Evolutionary conservation across 2,888 invertebrate species (phyloP), one percentile per base, ranked within the genome.

Genomic region (Itoplectis maculator): DNA sequence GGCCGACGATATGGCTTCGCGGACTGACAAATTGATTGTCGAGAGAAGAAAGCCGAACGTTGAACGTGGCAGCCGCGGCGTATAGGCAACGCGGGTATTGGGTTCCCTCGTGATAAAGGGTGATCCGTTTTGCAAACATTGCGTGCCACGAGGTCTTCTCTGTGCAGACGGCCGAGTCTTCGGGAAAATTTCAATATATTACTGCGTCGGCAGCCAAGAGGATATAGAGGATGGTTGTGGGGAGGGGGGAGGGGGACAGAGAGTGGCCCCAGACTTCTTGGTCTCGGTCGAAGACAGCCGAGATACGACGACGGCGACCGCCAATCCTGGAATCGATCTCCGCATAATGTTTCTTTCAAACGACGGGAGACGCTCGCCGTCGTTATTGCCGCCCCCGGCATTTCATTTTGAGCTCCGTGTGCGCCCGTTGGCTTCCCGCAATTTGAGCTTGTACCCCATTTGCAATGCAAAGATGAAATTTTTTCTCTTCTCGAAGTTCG

Each of bases 371-470:
- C 74, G 61, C 68, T 29, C 63, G 63, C 77, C n/a, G 70, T 73
- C 84, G 81, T 85, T 85, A 85, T 85, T 85, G 75, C 81, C 83
- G 82, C 83, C 81, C 83, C 81, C 79, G 80, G 84, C 84, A 80
- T 85, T 85, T 85, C 85, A 81, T 83, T 83, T 83, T 82, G 70
- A 78, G 77, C 75, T 79, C 72, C 59, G n/a, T n/a, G n/a, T 69
- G 74, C 77, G 77, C 82, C n/a, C 70, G 79, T 79, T 73, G 79
- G 63, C 74, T 82, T 81, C 75, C 81, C 72, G 84, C 86, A 86
- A 85, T 86, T 86, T 85, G 80, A 84, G 78, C 83, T 79, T 84
- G 85, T 85, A 83, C 70, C 59, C 69, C 63, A 86, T 86, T 86
- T 86, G 86, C 86, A 85, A 85, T 86, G 85, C 86, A 85, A 85